Base-by-base conservation (phyloP, 2,797 vertebrate species). In the Poeciliopsis presidionis region DNA sequence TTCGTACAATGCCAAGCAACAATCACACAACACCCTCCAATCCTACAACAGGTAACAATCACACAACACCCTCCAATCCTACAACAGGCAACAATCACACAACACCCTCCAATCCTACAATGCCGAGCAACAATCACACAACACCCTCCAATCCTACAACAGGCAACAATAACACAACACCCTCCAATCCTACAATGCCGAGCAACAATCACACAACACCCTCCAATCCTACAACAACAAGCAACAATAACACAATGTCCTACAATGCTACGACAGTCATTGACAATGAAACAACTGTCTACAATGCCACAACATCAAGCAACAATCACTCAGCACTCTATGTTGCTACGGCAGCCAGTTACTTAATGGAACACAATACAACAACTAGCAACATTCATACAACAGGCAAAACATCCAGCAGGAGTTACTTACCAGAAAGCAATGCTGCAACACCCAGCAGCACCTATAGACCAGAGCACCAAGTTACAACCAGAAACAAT, bases 171-270 rank as follows among this genome's bases (percentile, higher is more conserved):
- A 5, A 47, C 46, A 16, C 14, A 16, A 16, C 14, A 5, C 11
- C 2, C 43, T 47, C 1, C 46, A 16, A 1, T 47, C 46, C 14
- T 47, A 16, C 46, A 47, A 4, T n/a, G n/a, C n/a, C 46, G 5
- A 16, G 46, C 46, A 47, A 16, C 46, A 47, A 47, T 47, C 5
- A 47, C 46, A 47, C 46, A 47, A 47, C 4, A 16, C 4, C 4
- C 4, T 47, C 1, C 46, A 47, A 16, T 47, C 4, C 14, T 47
- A 12, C 43, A 12, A 47, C 46, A 47, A 14, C 12, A 46, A 46
- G 45, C 13, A 46, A 46, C 4, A 46, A 46, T 30, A 2, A 30
- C 30, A 30, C 30, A 30, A 30, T 25, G 22, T 0, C 0, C 0
- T 1, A 14, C 22, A 76, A 53, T 25, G 0, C 18, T 7, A 12